Evolutionary conservation across 1,140 invertebrate genomes (phyloP), one percentile per base, ranked within the genome.

Genomic region (Choristoneura fumiferana): DNA sequence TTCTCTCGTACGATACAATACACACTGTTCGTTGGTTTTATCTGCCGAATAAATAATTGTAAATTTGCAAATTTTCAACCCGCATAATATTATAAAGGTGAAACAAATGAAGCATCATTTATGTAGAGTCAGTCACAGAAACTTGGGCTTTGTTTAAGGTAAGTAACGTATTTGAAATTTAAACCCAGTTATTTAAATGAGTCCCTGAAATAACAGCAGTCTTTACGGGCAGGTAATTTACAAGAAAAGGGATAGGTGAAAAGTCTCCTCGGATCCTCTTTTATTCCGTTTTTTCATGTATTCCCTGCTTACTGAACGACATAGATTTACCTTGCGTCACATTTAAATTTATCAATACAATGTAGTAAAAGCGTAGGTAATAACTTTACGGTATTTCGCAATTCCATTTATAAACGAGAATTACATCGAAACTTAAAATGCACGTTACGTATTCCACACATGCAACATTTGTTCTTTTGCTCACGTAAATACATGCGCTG

Each of bases 191-290:
- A 49, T 49, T 49, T 49, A 49, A 49, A 49, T 49, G 43, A 49
- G 43, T 17, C 1, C n/a, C 10, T 18, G 18, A 49, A 39, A 49
- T 18, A 22, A 49, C 22, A 49, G 17, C 10, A 29, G 43, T 49
- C 22, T 49, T 49, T 49, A 29, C 17, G 43, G 43, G 43, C 29
- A 29, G 18, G 43, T 49, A 49, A 49, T 49, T 49, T 49, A 49
- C 43, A 49, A 49, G 43, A 17, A 18, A 49, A 49, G 22, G 43
- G 43, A 49, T 49, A 39, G 43, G 43, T 49, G 18, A 22, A 29
- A 15, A 8, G 17, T 10, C 43, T 45, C 17, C 29, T 49, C 18
- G 43, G 43, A 12, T 13, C 3, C 17, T 49, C 12, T 18, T 45
- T 45, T 45, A 18, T 45, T 10, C 15, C 10, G 10, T 45, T 49